phyloP scores from a whole-genome alignment of 2,888 invertebrate genomes.

The Ryuthela nishihirai region DNA sequence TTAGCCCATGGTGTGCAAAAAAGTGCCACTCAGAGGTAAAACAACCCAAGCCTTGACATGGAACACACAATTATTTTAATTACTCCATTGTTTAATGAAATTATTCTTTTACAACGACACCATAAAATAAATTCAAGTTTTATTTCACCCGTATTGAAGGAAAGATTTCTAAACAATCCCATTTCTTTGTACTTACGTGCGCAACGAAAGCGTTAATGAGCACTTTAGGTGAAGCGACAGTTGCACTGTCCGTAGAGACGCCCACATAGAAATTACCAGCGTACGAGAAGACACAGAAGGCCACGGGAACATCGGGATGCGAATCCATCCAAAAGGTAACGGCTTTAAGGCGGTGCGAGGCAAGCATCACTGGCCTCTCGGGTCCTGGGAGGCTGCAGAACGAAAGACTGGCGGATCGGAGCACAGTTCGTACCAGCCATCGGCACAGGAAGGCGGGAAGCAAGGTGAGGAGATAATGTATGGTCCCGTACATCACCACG shows the following conservation, averaged over 20 bases:
- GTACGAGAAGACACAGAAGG: conserved; percentile 57
- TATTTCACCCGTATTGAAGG: too few species aligned
- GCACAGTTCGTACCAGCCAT: conserved; percentile 46
- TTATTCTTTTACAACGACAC: too few species aligned
- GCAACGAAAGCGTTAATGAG: conserved; percentile 50
- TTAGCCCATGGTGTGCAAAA: too few species aligned
- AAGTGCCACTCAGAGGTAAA: too few species aligned
- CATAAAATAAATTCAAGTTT: too few species aligned
- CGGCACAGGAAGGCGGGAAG: conserved; percentile 48
- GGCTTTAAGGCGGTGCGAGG: conserved; percentile 45
- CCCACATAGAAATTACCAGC: conserved; percentile 56
- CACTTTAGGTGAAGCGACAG: conserved; percentile 50
- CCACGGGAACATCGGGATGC: conserved; percentile 53
- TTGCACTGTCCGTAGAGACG: conserved; percentile 53
- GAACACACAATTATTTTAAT: too few species aligned
- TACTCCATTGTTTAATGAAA: too few species aligned
- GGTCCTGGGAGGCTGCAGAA: conserved; percentile 57
- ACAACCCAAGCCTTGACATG: too few species aligned
- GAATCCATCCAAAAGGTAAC: conserved; percentile 54
- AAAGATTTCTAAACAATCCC: too few species aligned
- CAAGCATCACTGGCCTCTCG: conserved; percentile 52
- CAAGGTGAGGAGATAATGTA: conserved; percentile 52
- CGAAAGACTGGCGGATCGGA: conserved; percentile 46
- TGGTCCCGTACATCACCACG: conserved; percentile 54
- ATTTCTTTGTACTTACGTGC: conserved; percentile 49